These are phyloP conservation scores for Deilephila elpenor DNA, from an alignment of 2,888 invertebrate species.

Conservation along the genomic window DNA sequence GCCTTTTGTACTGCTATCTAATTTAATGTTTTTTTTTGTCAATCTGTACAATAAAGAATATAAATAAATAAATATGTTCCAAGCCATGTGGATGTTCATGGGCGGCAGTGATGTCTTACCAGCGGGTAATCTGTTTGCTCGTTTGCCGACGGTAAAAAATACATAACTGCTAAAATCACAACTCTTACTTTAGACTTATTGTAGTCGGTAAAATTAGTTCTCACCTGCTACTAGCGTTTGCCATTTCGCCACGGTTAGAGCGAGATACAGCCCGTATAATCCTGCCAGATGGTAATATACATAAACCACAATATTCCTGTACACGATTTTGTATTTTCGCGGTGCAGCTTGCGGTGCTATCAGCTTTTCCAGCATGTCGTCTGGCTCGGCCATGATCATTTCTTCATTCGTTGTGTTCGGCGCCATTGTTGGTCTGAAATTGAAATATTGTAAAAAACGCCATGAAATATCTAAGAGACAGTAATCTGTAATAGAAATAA, in stretches of 20 bases:
- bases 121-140: too few relatives aligned
- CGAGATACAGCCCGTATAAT: conserved; percentile 52
- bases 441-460: not conserved
- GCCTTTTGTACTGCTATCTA: too few relatives aligned
- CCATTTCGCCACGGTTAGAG: conserved; percentile 51
- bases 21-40: too few relatives aligned
- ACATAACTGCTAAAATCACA: too few relatives aligned
- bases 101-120: too few relatives aligned
- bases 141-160: too few relatives aligned
- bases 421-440: conserved; percentile 33
- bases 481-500: too few relatives aligned
- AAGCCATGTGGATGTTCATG: too few relatives aligned
- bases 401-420: conserved; percentile 33
- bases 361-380: conserved; percentile 38
- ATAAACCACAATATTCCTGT: conserved; percentile 47
- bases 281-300: conserved; percentile 50
- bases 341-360: conserved; percentile 46
- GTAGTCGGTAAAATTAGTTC: conserved; percentile 33
- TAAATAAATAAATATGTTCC: too few relatives aligned
- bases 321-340: conserved; percentile 48
- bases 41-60: too few relatives aligned
- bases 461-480: not conserved
- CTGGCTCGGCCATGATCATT: conserved; percentile 20
- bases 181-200: too few relatives aligned
- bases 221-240: conserved; percentile 53